Conservation (phyloP, 2,113 vertebrate genomes). For the Trachemys scripta region DNA sequence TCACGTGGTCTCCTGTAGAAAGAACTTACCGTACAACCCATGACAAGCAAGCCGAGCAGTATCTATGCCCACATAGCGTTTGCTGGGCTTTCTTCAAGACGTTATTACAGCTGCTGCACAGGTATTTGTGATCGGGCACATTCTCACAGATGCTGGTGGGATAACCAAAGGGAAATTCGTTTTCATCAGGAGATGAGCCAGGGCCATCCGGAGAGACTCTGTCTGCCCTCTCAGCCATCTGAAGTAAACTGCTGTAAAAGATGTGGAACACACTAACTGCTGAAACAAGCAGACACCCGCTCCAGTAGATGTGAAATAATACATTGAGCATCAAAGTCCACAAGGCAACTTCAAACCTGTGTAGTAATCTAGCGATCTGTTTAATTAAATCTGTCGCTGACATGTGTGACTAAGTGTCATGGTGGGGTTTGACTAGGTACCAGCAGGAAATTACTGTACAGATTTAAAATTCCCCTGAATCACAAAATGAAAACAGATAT, state of each 20-base stretch:
- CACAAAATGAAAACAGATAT: neutral
- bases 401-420: slow-evolving; percentile 64
- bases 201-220: slow-evolving; percentile 4
- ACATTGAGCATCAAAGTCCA: rapidly evolving
- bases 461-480: slow-evolving; percentile 76
- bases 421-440: slow-evolving; percentile 54
- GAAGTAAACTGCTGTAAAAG: neutral
- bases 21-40: slow-evolving; percentile 83
- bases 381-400: slow-evolving; percentile 41
- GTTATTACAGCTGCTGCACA: slow-evolving; percentile 82
- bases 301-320: neutral
- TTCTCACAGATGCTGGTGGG: slow-evolving; percentile 79
- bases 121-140: slow-evolving; percentile 73
- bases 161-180: slow-evolving; percentile 85
- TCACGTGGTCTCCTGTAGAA: rapidly evolving
- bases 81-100: slow-evolving; percentile 80
- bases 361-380: neutral
- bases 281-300: neutral
- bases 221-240: slow-evolving; percentile 74
- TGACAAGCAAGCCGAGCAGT: slow-evolving; percentile 80
- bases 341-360: neutral
- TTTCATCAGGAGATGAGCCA: slow-evolving; percentile 77
- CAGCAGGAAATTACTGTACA: slow-evolving; percentile 79
- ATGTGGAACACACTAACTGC: neutral
- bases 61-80: slow-evolving; percentile 78